Evolutionary conservation across 2,113 vertebrate species (phyloP), one percentile per base, ranked within the genome.

Genomic region (Probosciger aterrimus): DNA sequence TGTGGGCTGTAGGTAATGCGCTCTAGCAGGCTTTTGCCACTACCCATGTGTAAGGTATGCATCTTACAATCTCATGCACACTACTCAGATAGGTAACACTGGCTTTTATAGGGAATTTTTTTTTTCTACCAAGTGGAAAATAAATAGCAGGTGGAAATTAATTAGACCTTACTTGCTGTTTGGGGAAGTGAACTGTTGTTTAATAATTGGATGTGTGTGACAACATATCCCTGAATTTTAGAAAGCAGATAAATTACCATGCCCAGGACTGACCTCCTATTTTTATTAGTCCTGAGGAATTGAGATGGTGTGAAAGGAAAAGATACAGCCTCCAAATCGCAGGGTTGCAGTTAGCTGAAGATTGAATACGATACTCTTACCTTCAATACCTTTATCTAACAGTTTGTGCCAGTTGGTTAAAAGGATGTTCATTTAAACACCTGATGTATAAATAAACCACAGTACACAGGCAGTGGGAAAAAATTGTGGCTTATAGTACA

Each of bases 141-240:
- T 90, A 92, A 87, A 84, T 67, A 65, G 85, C 86, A 96, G 62
- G 44, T 95, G 35, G 88, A 92, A 90, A 63, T 95, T 90, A 93
- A 64, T 94, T 86, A 95, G 62, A 78, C 52, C 35, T 92, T 96
- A 47, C 78, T 91, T 79, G 69, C 46, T 88, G 64, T 68, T 95
- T 59, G 39, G 67, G 87, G 55, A 95, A 94, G 89, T 95, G 79
- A 96, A 74, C 64, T 95, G 76, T 94, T 96, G 88, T 97, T 97
- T 76, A 93, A 84, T 88, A 90, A 92, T 80, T 17, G 6, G 62
- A 44, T 53, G 43, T 73, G 59, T 82, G 47, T 35, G 86, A 88
- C 78, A 91, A 85, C 74, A 86, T 74, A 60, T 62, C 94, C 52
- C 88, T 82, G 83, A 93, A 28, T 96, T 97, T 93, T 70, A 71